Base-by-base conservation (phyloP, 2,113 vertebrate species). In the Genyomyrus donnyi region DNA sequence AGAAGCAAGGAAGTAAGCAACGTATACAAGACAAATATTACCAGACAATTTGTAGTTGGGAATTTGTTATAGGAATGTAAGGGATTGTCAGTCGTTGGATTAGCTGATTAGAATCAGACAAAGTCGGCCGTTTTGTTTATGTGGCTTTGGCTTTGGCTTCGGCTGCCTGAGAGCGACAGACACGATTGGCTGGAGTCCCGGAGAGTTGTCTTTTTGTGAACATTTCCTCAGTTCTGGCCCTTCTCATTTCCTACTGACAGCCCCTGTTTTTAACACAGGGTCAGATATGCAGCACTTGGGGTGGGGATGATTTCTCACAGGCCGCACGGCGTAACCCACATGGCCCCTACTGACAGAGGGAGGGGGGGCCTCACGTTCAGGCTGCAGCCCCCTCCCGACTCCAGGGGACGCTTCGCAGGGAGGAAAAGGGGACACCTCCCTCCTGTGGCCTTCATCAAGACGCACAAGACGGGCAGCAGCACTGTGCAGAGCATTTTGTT, bases 401-500 rank as follows among this genome's bases (percentile, higher is more conserved):
- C 31, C 42, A 90, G 53, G 35, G 90, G 50, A 52, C 50, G 13
- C 50, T 52, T 52, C 50, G 1, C 50, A 15, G 50, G 50, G 50
- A 52, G 50, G 50, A 52, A 52, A 52, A 90, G 53, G 42, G 90
- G 48, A 19, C 39, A 27, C 0, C 83, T 74, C 46, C 91, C 89
- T 1, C 91, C 90, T 1, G n/a, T 92, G 17, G 89, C 91, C 46
- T 95, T 93, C 53, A 87, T 93, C 50, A 94, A 94, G 90, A 93
- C 93, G 0, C 93, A 92, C 50, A 94, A 94, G 90, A 93, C 93
- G 0, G 94, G 93, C 17, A 90, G 92, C 89, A 93, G 94, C 90
- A 93, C 92, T 0, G 89, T 94, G 35, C 94, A 94, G 80, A 95
- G 94, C 27, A 83, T 93, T 45, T 35, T 91, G 85, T 94, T 91